These are phyloP conservation scores for Heliornis fulica DNA, from an alignment of 2,113 vertebrate genomes.

Conservation along the genomic window DNA sequence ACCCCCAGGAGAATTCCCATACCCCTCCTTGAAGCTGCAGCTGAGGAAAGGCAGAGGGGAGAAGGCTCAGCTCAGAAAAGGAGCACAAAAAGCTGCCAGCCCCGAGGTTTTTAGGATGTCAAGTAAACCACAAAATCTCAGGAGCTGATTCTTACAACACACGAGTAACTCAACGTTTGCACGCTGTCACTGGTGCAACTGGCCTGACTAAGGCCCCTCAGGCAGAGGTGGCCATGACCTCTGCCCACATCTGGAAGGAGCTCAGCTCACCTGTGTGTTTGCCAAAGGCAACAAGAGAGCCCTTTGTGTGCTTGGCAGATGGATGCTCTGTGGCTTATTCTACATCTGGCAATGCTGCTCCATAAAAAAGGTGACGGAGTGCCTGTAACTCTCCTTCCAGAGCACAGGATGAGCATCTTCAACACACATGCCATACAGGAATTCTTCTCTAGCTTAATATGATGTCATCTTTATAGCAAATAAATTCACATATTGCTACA, in stretches of 20 bases:
- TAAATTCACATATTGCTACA: conserved; percentile 21
- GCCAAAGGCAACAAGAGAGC: neutral
- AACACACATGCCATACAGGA: neutral
- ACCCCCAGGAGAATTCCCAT: neutral
- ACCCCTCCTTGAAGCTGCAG: neutral
- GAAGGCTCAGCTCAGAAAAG: neutral
- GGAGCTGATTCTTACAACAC: neutral
- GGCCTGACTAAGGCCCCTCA: neutral
- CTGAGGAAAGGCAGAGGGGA: neutral
- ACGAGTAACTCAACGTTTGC: fast-evolving
- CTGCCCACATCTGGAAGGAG: neutral
- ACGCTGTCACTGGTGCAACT: neutral
- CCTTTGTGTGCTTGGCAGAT: neutral
- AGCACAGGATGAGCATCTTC: neutral
- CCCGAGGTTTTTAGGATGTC: neutral
- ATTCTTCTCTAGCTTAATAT: neutral
- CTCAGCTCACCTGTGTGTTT: neutral
- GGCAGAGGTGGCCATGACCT: neutral
- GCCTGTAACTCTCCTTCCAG: conserved; percentile 32
- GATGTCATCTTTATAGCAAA: neutral
- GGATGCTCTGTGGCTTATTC: fast-evolving
- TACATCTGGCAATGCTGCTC: conserved; percentile 32
- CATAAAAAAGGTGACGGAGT: conserved; percentile 43
- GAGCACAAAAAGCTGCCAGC: neutral
- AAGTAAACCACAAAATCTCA: neutral